phyloP scores from a whole-genome alignment of 2,888 invertebrate species.

The Phorcus lineatus region DNA sequence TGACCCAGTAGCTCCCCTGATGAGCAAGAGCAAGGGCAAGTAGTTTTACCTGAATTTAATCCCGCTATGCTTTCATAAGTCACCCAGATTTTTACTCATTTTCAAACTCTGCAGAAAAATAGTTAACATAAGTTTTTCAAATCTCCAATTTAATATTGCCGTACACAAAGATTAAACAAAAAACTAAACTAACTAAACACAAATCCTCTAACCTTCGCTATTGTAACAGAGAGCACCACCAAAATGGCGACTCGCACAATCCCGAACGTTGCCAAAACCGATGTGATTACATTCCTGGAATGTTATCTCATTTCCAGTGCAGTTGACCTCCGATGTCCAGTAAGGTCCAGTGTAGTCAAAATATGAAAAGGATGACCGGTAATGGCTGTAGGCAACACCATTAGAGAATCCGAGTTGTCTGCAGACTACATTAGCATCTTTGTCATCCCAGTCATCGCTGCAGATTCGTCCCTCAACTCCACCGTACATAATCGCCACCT shows the following conservation, averaged over 20 bases:
- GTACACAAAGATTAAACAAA: too few relatives aligned
- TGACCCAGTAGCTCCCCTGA: too few relatives aligned
- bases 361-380: conserved; percentile 52
- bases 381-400: conserved; percentile 60
- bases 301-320: conserved; percentile 54
- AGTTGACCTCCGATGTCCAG: conserved; percentile 77
- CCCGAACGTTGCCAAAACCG: conserved; percentile 55
- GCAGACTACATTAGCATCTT: conserved; percentile 57
- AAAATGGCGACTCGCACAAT: conserved; percentile 53
- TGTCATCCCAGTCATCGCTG: conserved; percentile 58
- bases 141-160: too few relatives aligned
- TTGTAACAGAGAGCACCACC: conserved; percentile 64
- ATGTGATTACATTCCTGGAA: conserved; percentile 52
- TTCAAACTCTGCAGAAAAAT: too few relatives aligned
- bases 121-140: too few relatives aligned
- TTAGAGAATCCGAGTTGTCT: conserved; percentile 50
- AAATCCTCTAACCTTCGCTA: conserved; percentile 46
- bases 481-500: conserved; percentile 51
- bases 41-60: too few relatives aligned
- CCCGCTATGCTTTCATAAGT: too few relatives aligned
- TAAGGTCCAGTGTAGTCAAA: conserved; percentile 76
- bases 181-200: neutral
- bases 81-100: too few relatives aligned
- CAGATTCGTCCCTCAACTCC: conserved; percentile 59
- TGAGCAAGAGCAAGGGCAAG: too few relatives aligned